A percentile compares a stretch with the other conserved stretches of the same genome.
Conservation (phyloP, 2,797 vertebrate species). For the Myotis planiceps region DNA sequence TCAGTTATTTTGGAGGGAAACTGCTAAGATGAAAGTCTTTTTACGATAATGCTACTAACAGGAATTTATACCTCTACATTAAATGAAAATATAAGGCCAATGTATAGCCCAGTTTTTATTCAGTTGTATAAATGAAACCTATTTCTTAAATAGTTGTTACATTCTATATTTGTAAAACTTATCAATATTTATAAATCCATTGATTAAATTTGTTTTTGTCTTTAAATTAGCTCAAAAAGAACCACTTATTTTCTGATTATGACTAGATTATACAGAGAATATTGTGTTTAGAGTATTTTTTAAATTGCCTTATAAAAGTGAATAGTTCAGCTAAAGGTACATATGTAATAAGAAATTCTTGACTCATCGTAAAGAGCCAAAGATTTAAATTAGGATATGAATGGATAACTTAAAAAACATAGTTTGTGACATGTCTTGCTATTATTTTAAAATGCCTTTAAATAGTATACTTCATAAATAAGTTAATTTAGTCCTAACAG, state of each 20-base stretch:
- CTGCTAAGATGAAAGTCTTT: background rate
- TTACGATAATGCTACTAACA: background rate
- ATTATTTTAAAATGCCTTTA: constrained; percentile 52
- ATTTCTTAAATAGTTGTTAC: background rate
- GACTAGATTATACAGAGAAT: background rate
- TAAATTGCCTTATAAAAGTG: background rate
- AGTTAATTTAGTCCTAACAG: background rate
- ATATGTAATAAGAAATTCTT: background rate
- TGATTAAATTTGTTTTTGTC: background rate
- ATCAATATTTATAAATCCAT: background rate
- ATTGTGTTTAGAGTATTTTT: constrained; percentile 19
- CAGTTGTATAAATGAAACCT: background rate
- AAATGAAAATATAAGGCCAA: background rate
- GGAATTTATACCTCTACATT: background rate
- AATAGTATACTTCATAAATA: background rate
- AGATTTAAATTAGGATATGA: background rate
- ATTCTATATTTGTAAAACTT: constrained; percentile 21
- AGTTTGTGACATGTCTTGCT: background rate
- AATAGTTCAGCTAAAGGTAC: background rate
- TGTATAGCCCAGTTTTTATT: background rate
- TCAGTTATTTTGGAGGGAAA: background rate
- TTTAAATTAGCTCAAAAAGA: background rate
- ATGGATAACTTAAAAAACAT: background rate
- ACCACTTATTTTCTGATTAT: background rate
- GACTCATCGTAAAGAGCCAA: background rate